Evolutionary conservation across 2,888 invertebrate species (phyloP), one percentile per base, ranked within the genome.

Genomic region (Synanthedon formicaeformis): DNA sequence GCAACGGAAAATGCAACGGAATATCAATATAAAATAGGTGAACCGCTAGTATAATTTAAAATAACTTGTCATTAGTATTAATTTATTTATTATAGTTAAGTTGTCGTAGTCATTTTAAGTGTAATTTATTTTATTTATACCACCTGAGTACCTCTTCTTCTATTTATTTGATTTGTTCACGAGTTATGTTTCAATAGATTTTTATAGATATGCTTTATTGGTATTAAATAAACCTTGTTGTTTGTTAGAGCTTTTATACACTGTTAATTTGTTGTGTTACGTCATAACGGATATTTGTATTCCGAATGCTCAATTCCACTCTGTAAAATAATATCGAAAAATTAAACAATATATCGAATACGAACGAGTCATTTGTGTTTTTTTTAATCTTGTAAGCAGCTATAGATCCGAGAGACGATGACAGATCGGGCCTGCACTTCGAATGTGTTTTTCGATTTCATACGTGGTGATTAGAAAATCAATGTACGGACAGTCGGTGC

Each of bases 51-150:
- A 68, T 83, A 82, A 73, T 78, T 82, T 83, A 79, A 81, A 81
- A 73, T 86, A 83, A 86, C 87, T 87, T 85, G 87, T 87, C 87
- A 87, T 85, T 87, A 87, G 87, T 80, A 75, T 82, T 86, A 86
- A 78, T 81, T 77, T 84, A 85, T 87, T 87, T 84, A 83, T 86
- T 83, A 68, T 84, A 83, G 71, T 70, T 81, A 78, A 80, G 81
- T 66, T 68, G 60, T 72, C 64, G 62, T 83, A 81, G 79, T 84
- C 76, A 80, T 74, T 71, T 73, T 80, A 78, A 71, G 67, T 71
- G 69, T 79, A 78, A 75, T 75, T 78, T 80, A 78, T 78, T 75
- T 78, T 75, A 67, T 78, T 71, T 74, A 81, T 74, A 78, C 82
- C 83, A 85, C 87, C 85, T 83, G 78, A 87, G 83, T 86, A 87